phyloP scores from a whole-genome alignment of 2,888 invertebrate species.

The Thymelicus sylvestris region DNA sequence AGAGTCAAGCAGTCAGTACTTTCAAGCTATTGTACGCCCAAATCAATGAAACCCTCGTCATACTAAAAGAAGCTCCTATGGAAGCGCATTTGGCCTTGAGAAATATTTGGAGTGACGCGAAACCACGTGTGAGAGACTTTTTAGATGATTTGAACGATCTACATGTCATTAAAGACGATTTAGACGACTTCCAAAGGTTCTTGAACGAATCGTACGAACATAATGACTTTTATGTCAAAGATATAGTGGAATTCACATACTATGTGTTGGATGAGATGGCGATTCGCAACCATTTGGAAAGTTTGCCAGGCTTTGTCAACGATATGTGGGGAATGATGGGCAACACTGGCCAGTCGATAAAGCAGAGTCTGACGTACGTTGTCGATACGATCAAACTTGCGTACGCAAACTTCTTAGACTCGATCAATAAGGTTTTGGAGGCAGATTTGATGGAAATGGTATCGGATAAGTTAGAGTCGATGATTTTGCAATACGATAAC shows the following conservation, averaged over 20 bases:
- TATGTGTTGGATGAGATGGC: constrained; percentile 91
- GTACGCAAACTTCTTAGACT: constrained; percentile 88
- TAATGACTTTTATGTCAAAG: constrained; percentile 93
- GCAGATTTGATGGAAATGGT: constrained; percentile 91
- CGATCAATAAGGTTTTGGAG: constrained; percentile 88
- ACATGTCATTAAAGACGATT: constrained; percentile 89
- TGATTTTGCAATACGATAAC: constrained; percentile 91
- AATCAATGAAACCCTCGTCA: constrained; percentile 72
- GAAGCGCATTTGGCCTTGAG: constrained; percentile 88
- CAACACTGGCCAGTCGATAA: constrained; percentile 91
- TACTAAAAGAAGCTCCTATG: constrained; percentile 83
- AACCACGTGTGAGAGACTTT: constrained; percentile 88
- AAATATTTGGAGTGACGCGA: constrained; percentile 91
- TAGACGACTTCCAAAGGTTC: constrained; percentile 88
- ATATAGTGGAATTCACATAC: constrained; percentile 88
- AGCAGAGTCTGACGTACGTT: constrained; percentile 90
- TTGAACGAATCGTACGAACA: constrained; percentile 91
- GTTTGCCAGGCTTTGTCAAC: constrained; percentile 90
- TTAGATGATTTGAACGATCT: constrained; percentile 89
- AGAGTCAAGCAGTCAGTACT: constrained; percentile 60
- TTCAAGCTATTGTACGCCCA: constrained; percentile 73
- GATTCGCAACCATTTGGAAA: constrained; percentile 90
- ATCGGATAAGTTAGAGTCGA: constrained; percentile 87
- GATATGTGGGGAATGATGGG: constrained; percentile 95
- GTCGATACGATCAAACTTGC: constrained; percentile 89